Conservation (phyloP, 2,888 invertebrate genomes). For the Thymelicus sylvestris region DNA sequence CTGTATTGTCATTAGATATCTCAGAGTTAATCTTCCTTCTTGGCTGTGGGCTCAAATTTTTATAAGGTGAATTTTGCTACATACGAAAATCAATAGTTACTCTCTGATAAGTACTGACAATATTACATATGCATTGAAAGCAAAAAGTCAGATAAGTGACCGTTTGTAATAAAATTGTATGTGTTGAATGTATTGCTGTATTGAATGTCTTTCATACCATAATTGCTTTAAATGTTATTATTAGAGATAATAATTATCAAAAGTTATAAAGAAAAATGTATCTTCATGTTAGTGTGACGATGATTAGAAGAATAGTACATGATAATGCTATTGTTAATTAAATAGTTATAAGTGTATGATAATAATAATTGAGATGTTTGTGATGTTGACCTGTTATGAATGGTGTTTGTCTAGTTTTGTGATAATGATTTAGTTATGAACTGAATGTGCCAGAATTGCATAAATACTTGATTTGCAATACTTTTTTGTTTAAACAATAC, state of each 20-base stretch:
- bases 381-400: conserved; percentile 49
- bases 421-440: conserved; percentile 53
- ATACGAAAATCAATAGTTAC: neutral
- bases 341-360: conserved; percentile 17
- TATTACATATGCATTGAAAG: neutral
- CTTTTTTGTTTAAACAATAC: neutral
- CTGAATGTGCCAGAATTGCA: conserved; percentile 38
- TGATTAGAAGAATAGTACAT: neutral
- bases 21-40: conserved; percentile 20
- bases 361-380: conserved; percentile 33
- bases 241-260: neutral
- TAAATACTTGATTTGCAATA: conserved; percentile 8
- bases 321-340: conserved; percentile 12
- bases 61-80: conserved; percentile 8
- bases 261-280: neutral
- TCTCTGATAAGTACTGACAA: neutral
- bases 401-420: conserved; percentile 57
- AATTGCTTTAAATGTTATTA: conserved; percentile 28
- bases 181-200: neutral
- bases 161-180: neutral
- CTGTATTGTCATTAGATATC: conserved; percentile 15
- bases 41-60: conserved; percentile 26
- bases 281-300: neutral
- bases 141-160: neutral
- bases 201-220: conserved; percentile 7